A percentile compares a stretch with the other conserved stretches of the same genome.
Evolutionary conservation across 2,888 invertebrate species (phyloP).

Genomic region (Trachelus stipa): DNA sequence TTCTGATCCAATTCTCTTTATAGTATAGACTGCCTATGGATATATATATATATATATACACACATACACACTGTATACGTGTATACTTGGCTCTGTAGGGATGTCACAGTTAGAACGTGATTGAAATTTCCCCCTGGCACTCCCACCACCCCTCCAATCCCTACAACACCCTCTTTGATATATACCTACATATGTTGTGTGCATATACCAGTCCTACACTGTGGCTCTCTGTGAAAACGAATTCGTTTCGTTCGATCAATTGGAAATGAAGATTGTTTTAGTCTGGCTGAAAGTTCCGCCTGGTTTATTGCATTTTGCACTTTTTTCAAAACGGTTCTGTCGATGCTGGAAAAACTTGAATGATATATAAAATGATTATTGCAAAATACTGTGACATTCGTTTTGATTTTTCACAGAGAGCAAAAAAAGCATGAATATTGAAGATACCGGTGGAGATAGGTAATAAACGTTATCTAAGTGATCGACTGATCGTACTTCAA

Average conservation of each 20-base stretch:
- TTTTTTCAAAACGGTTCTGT: conserved; percentile 58
- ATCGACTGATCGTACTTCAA: not conserved
- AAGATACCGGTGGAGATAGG: not conserved
- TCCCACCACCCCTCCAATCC: conserved; percentile 21
- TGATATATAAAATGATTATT: not conserved
- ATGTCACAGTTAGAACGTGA: conserved; percentile 30
- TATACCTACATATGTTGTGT: conserved; percentile 6
- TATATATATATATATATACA: not conserved
- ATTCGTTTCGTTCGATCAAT: conserved; percentile 9
- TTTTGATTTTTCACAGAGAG: not conserved
- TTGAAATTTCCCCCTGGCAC: conserved; percentile 50
- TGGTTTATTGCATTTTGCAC: conserved; percentile 99
- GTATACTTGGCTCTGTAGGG: not conserved
- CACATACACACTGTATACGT: not conserved
- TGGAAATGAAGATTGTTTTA: conserved; percentile 7
- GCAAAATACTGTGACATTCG: not conserved
- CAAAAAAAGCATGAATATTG: not conserved
- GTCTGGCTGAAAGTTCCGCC: conserved; percentile 93
- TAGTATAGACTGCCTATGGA: not conserved
- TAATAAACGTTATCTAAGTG: not conserved
- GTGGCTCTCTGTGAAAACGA: conserved; percentile 29
- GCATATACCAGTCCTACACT: conserved; percentile 18
- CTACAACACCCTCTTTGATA: conserved; percentile 6
- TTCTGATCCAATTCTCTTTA: conserved; percentile 32
- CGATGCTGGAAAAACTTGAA: not conserved